Conservation (phyloP, 2,888 invertebrate genomes). For the Coelinius sp. region DNA sequence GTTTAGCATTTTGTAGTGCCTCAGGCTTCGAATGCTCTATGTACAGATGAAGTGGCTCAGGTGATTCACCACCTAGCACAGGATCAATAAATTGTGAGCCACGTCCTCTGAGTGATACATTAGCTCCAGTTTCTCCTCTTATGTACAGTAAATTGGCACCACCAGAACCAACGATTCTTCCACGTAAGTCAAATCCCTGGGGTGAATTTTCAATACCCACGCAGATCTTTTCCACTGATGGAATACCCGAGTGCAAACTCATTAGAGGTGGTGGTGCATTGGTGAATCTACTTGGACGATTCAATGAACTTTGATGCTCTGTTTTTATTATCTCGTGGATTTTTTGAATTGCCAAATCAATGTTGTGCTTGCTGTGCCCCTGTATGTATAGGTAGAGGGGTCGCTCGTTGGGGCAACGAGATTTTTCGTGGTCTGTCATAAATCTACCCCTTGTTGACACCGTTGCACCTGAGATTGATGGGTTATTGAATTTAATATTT, state of each 20-base stretch:
- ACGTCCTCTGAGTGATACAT: slow-evolving; percentile 80
- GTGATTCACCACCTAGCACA: slow-evolving; percentile 74
- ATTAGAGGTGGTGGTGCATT: slow-evolving; percentile 71
- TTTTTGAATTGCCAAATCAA: slow-evolving; percentile 72
- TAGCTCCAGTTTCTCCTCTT: slow-evolving; percentile 83
- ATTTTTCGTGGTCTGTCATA: slow-evolving; percentile 73
- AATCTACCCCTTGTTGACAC: slow-evolving; percentile 75
- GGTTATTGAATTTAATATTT: too few species aligned
- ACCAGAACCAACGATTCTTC: slow-evolving; percentile 80
- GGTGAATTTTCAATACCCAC: slow-evolving; percentile 85
- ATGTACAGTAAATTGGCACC: slow-evolving; percentile 84
- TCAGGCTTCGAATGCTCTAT: slow-evolving; percentile 83
- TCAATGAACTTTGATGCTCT: slow-evolving; percentile 66
- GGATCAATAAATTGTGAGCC: slow-evolving; percentile 77
- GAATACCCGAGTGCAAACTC: slow-evolving; percentile 69
- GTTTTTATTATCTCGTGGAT: slow-evolving; percentile 73
- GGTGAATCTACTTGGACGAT: slow-evolving; percentile 69
- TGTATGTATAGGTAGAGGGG: slow-evolving; percentile 75
- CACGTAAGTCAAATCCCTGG: slow-evolving; percentile 81
- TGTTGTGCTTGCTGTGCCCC: slow-evolving; percentile 72
- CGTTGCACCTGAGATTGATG: slow-evolving; percentile 73
- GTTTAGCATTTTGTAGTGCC: slow-evolving; percentile 80
- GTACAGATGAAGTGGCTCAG: slow-evolving; percentile 83
- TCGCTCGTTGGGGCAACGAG: slow-evolving; percentile 71
- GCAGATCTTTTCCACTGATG: slow-evolving; percentile 79